A percentile compares a stretch with the other conserved stretches of the same genome.
These are phyloP conservation scores for Amitus sp. DNA, from an alignment of 2,888 invertebrate genomes.

Conservation along the genomic window DNA sequence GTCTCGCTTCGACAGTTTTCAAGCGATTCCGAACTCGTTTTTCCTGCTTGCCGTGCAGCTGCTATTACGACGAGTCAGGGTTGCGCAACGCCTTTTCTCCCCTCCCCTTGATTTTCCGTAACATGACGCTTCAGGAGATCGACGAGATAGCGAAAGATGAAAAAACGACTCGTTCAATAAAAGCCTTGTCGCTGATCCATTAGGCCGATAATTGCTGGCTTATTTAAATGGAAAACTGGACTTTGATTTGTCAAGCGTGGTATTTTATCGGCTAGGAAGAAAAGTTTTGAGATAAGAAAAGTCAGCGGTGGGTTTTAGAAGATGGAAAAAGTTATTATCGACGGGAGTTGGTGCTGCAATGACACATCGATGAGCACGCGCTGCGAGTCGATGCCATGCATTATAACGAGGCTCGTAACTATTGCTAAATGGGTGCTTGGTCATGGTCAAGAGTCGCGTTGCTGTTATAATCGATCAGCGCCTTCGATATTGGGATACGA, in stretches of 20 bases:
- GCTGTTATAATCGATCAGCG: slow-evolving; percentile 29
- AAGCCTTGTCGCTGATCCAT: no score
- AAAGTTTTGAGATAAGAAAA: slow-evolving; percentile 21
- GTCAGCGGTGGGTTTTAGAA: neutral
- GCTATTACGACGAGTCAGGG: no score
- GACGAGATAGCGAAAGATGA: slow-evolving; percentile 31
- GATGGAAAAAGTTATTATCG: slow-evolving; percentile 24
- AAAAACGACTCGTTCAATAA: no score
- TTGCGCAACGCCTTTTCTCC: no score
- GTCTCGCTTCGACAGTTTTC: no score
- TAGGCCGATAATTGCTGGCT: no score
- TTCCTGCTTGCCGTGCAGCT: no score
- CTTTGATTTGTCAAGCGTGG: slow-evolving; percentile 17
- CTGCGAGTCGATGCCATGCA: slow-evolving; percentile 21
- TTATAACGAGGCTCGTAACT: slow-evolving; percentile 27
- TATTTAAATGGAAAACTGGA: slow-evolving; percentile 16
- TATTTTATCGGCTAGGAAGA: slow-evolving; percentile 23
- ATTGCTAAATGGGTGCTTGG: slow-evolving; percentile 43
- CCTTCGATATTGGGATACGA: no score
- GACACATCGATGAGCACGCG: slow-evolving; percentile 12
- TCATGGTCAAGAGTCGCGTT: slow-evolving; percentile 43
- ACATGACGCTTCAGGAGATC: no score
- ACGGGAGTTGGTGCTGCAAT: slow-evolving; percentile 11
- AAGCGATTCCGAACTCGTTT: no score
- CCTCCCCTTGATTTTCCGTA: no score